Evolutionary conservation across 2,113 vertebrate genomes (phyloP), one percentile per base, ranked within the genome.

Genomic region (Hippocampus comes): DNA sequence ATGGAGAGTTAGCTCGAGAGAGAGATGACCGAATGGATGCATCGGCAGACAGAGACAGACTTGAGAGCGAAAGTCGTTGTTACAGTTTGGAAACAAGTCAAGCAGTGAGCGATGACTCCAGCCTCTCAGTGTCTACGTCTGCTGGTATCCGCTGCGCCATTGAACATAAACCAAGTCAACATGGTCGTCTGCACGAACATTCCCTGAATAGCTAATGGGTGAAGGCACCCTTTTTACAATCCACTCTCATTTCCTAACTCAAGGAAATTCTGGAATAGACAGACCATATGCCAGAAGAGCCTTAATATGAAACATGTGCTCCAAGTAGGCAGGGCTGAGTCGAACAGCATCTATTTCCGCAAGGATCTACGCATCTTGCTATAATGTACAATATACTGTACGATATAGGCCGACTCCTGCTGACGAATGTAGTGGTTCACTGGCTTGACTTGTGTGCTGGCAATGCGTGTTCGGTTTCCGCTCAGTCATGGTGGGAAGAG

Each of bases 121-220:
- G 78, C 66, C 68, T 76, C 81, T 85, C 79, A 78, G 79, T 81
- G 87, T 77, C 79, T 80, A 82, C 83, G 77, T 70, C 71, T 76
- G 63, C 68, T 78, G 77, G 78, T 82, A 38, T 38, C 34, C 34
- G 34, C 34, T 38, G 34, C 34, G 34, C 34, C 34, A 1, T 78
- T 87, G 75, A 85, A 72, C 83, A 83, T 81, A 88, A 87, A 89
- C 86, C 80, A 84, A 78, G 72, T 87, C 82, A 88, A 84, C 87
- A 83, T 72, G 10, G 71, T 73, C 63, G 61, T 71, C 67, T 76
- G 74, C 66, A 76, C 78, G 46, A 70, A 80, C 74, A 74, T 61
- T 81, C 78, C 82, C 49, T 4, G 73, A 80, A 77, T 82, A 85
- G 76, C 84, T 82, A 66, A 84, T 79, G 74, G 71, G 60, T 38